Conservation (phyloP, 1,140 invertebrate species). For the Araneus ventricosus region DNA sequence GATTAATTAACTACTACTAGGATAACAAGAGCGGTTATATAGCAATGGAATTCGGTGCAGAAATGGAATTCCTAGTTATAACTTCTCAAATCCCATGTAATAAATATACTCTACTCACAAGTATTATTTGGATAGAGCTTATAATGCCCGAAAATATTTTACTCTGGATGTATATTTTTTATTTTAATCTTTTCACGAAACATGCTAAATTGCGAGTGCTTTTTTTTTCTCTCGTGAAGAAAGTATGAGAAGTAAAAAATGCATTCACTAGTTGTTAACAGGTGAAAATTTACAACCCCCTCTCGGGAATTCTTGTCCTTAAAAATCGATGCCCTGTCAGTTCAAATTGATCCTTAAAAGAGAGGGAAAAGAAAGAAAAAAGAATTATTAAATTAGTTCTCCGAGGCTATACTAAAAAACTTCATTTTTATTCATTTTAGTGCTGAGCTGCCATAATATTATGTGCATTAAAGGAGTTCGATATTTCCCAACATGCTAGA, state of each 20-base stretch:
- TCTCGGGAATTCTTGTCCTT: neutral
- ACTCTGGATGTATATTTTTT: too few species aligned
- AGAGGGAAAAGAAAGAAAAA: neutral
- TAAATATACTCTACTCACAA: too few species aligned
- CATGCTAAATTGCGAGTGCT: too few species aligned
- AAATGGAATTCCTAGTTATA: too few species aligned
- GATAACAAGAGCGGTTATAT: too few species aligned
- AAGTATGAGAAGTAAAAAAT: neutral
- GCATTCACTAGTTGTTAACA: neutral
- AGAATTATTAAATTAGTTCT: neutral
- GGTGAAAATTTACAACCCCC: neutral
- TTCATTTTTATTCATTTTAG: neutral
- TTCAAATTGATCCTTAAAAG: neutral
- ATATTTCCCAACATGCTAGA: neutral
- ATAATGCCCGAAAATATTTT: too few species aligned
- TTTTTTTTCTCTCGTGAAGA: too few species aligned
- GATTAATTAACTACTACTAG: too few species aligned
- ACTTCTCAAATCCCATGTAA: too few species aligned
- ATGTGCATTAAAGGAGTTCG: neutral
- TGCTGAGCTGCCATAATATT: neutral
- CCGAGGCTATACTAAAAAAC: neutral
- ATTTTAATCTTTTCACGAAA: neutral
- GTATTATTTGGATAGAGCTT: too few species aligned
- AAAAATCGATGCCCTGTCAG: neutral
- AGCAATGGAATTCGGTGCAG: too few species aligned